These are phyloP conservation scores for Rosalia funebris DNA, from an alignment of 2,888 invertebrate genomes.

Conservation along the genomic window DNA sequence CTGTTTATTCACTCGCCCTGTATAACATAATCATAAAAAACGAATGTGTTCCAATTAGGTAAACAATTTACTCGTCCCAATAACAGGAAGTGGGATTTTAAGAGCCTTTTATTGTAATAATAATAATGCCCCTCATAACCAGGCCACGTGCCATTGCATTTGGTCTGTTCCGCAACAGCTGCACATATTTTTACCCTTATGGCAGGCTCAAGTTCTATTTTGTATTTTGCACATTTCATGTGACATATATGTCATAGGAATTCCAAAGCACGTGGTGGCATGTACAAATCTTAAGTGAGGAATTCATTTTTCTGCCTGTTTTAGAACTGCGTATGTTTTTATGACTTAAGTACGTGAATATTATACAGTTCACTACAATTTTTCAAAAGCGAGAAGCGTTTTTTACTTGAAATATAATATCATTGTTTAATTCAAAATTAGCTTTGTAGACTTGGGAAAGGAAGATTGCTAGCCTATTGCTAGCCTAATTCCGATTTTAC, in stretches of 20 bases:
- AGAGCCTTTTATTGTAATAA: constrained; percentile 14
- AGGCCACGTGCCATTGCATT: constrained; percentile 20
- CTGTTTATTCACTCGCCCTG: too few relatives aligned
- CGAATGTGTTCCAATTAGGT: background rate
- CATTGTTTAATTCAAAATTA: too few relatives aligned
- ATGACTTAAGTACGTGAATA: too few relatives aligned
- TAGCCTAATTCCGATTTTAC: too few relatives aligned
- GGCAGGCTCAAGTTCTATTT: background rate
- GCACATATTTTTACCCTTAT: background rate
- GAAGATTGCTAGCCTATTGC: too few relatives aligned
- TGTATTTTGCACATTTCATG: constrained; percentile 11
- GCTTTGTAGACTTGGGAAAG: too few relatives aligned
- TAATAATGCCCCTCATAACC: constrained; percentile 1
- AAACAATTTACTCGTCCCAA: background rate
- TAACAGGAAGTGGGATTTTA: constrained; percentile 16
- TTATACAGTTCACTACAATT: too few relatives aligned
- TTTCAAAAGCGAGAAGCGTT: too few relatives aligned
- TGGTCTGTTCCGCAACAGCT: constrained; percentile 15
- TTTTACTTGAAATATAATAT: too few relatives aligned
- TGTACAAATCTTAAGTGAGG: constrained; percentile 8
- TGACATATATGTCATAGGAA: constrained; percentile 18
- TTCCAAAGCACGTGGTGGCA: background rate
- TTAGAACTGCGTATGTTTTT: too few relatives aligned
- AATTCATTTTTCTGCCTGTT: too few relatives aligned
- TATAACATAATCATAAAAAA: background rate